Evolutionary conservation across 2,797 vertebrate genomes (phyloP), one percentile per base, ranked within the genome.

Genomic region (Synanceia verrucosa): DNA sequence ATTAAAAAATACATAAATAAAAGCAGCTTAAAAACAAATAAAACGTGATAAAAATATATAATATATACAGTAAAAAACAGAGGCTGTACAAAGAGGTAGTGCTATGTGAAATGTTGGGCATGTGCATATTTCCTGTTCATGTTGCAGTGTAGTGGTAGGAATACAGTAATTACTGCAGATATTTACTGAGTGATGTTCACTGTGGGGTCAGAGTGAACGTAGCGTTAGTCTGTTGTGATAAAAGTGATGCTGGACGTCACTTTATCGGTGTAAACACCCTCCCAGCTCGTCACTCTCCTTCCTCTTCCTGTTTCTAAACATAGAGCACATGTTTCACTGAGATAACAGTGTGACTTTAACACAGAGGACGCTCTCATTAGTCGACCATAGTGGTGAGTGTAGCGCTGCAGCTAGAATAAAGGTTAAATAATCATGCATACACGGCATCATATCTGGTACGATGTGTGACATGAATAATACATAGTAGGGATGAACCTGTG

Each of bases 231-330:
- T 26, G 3, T 21, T 18, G 26, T 61, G 51, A 74, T 29, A 9
- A 29, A 39, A 31, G 47, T 29, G 4, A 58, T 34, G 18, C 37
- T 43, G 6, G 9, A 59, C 28, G 21, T 0, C 21, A 31, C 29
- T 50, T 53, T 61, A 73, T 82, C 39, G 58, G 65, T 21, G 12
- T 58, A 47, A 59, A 48, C 21, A 47, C 18, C 11, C 44, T 13
- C 14, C 5, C 29, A 7, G 23, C 24, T 37, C 33, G n/a, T 51
- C 23, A 55, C 31, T 63, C 18, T 21, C 11, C 11, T 9, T 39
- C 29, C 36, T 46, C 9, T 61, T 66, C 8, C 51, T 8, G 34
- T 51, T 65, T 72, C 53, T 70, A 51, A 67, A 70, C n/a, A 74
- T 61, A 60, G 53, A 61, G 10, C 52, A 50, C 12, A 16, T 75